Conservation (phyloP, 2,888 invertebrate genomes). For the Nasonia oneida region DNA sequence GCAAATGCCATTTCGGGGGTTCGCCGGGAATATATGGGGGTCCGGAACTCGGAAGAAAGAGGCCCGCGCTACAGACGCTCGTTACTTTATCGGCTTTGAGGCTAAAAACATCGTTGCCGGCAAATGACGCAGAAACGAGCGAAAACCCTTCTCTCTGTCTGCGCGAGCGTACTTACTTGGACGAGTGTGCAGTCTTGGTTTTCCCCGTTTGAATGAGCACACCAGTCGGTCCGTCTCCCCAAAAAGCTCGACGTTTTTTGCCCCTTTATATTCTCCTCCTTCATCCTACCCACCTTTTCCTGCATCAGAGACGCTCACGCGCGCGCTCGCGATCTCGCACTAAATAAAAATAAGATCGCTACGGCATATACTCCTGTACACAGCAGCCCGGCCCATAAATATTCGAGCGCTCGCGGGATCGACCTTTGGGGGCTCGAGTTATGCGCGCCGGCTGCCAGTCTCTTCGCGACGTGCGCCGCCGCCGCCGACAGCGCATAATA, state of each 20-base stretch:
- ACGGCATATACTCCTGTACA: not conserved
- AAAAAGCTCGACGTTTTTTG: too few species aligned
- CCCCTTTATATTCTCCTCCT: too few species aligned
- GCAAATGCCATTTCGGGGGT: slow-evolving; percentile 43
- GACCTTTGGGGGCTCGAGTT: slow-evolving; percentile 13
- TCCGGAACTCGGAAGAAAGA: not conserved
- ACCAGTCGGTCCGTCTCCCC: too few species aligned
- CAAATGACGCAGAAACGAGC: slow-evolving; percentile 60
- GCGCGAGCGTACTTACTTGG: not conserved
- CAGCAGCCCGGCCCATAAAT: slow-evolving; percentile 15
- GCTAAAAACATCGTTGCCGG: slow-evolving; percentile 57
- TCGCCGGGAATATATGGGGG: not conserved
- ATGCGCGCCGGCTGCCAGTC: not conserved
- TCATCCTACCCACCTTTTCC: too few species aligned
- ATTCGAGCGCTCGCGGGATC: slow-evolving; percentile 23
- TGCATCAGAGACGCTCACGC: not conserved
- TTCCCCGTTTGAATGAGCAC: too few species aligned
- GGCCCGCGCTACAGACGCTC: slow-evolving; percentile 39
- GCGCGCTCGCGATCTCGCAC: not conserved
- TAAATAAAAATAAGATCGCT: slow-evolving; percentile 38
- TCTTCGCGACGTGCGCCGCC: not conserved
- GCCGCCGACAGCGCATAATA: slow-evolving; percentile 28
- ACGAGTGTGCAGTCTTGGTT: not conserved
- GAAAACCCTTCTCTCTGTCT: slow-evolving; percentile 3
- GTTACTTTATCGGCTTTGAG: slow-evolving; percentile 56